A percentile compares a stretch with the other conserved stretches of the same genome.
Evolutionary conservation across 2,888 invertebrate genomes (phyloP).

Genomic region (Drosophila limbata): DNA sequence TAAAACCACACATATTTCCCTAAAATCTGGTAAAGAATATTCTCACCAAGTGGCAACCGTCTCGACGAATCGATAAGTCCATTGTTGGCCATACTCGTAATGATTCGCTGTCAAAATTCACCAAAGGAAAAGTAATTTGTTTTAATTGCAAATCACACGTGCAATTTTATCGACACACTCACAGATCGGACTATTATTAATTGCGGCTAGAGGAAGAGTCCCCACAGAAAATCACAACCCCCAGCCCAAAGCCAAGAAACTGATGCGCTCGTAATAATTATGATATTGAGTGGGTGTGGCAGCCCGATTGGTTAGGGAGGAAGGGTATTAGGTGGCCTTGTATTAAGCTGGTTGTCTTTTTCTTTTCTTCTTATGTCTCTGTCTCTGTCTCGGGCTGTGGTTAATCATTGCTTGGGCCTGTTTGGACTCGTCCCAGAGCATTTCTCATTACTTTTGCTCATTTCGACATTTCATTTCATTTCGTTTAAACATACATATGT

Average conservation of each 20-base stretch:
- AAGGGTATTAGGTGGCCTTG: not conserved
- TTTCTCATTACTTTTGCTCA: slow-evolving; percentile 81
- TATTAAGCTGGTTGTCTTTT: slow-evolving; percentile 11
- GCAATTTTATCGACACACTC: slow-evolving; percentile 53
- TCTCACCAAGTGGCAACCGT: not conserved
- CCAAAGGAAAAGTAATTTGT: slow-evolving; percentile 38
- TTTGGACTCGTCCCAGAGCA: slow-evolving; percentile 29
- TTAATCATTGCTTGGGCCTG: slow-evolving; percentile 66
- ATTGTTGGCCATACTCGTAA: not conserved
- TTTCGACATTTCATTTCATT: slow-evolving; percentile 70
- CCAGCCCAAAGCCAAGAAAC: slow-evolving; percentile 18
- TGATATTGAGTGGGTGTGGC: slow-evolving; percentile 46
- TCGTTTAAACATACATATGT: slow-evolving; percentile 40
- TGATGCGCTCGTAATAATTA: slow-evolving; percentile 71
- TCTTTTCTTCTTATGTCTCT: slow-evolving; percentile 14
- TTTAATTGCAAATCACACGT: slow-evolving; percentile 54
- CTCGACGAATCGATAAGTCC: not conserved
- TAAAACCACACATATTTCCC: too few relatives aligned
- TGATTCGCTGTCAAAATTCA: slow-evolving; percentile 6
- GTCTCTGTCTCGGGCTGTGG: slow-evolving; percentile 39
- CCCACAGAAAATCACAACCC: slow-evolving; percentile 38
- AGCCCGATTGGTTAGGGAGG: slow-evolving; percentile 7
- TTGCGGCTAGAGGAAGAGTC: slow-evolving; percentile 10
- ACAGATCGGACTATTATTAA: slow-evolving; percentile 33
- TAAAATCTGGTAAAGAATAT: too few relatives aligned